Evolutionary conservation across 1,140 invertebrate genomes (phyloP), one percentile per base, ranked within the genome.

Genomic region (Xylocopa sonorina): DNA sequence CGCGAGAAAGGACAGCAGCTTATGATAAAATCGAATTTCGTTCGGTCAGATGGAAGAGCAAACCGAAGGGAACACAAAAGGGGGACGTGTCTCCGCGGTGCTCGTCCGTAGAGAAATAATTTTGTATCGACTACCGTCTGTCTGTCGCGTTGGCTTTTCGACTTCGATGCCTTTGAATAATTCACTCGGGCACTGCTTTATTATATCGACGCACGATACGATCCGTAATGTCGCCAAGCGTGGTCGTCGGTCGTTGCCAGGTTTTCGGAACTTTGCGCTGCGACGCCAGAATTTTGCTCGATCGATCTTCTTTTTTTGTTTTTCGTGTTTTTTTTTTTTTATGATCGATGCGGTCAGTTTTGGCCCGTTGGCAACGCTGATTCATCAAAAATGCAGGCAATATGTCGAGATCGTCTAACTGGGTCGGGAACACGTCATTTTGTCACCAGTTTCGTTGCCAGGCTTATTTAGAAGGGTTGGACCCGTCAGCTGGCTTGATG

Each of bases 21-120:
- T 51, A 53, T 53, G 58, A 73, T 74, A 64, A 74, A 74, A 74
- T 74, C 58, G 58, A 64, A 64, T 74, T 74, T 74, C 46, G 46
- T 60, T 3, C 58, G 58, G 46, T 63, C 71, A 46, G 46, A 63
- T 51, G 46, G 34, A 41, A 74, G n/a, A 29, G 21, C 32, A 63
- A 64, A 51, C 46, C 51, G 34, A 63, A 63, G 72, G 46, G 72
- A 64, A 64, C 58, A 64, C n/a, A n/a, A n/a, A n/a, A 60, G 64
- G 32, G 4, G 46, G 51, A 74, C 64, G 51, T 74, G n/a, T n/a
- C n/a, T n/a, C n/a, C n/a, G n/a, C n/a, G n/a, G n/a, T 43, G 24
- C 10, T 48, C 46, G 55, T n/a, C 10, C 29, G 7, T 38, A 43
- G 41, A 60, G 55, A 57, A 50, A 72, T 72, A 72, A 60, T 72